Evolutionary conservation across 2,888 invertebrate genomes (phyloP).

Genomic region (Eupithecia centaureata): DNA sequence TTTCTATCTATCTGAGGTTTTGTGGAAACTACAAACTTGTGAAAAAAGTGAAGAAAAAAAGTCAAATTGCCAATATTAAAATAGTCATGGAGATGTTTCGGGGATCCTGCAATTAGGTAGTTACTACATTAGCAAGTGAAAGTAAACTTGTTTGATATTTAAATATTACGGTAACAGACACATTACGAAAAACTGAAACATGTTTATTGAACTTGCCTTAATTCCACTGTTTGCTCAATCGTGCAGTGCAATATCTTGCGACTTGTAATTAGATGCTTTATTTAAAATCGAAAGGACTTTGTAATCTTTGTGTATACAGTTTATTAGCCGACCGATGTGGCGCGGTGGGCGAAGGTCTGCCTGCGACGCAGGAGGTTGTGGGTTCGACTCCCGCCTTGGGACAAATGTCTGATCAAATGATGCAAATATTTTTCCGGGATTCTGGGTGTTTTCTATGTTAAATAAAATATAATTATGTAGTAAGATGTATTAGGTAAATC

Average conservation of each 20-base stretch:
- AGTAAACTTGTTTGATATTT: constrained; percentile 27
- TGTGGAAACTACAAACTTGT: too few relatives aligned
- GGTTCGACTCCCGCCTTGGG: too few relatives aligned
- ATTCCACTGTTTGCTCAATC: constrained; percentile 11
- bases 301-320: not conserved
- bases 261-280: not conserved
- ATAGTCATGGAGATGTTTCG: not conserved
- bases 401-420: too few relatives aligned
- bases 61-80: not conserved
- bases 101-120: constrained; percentile 7
- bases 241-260: not conserved
- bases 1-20: too few relatives aligned
- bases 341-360: too few relatives aligned
- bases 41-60: too few relatives aligned
- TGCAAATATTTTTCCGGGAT: too few relatives aligned
- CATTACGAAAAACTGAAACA: constrained; percentile 32
- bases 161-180: constrained; percentile 26
- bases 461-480: too few relatives aligned
- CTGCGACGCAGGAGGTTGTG: too few relatives aligned
- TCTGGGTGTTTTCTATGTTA: too few relatives aligned
- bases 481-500: too few relatives aligned
- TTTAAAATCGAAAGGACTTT: not conserved
- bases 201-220: constrained; percentile 25
- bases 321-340: too few relatives aligned
- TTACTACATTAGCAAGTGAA: constrained; percentile 24